Percentiles rank a stretch among this genome's conserved stretches.
Evolutionary conservation across 2,888 invertebrate genomes (phyloP).

Genomic region (Teinopalpus imperialis): DNA sequence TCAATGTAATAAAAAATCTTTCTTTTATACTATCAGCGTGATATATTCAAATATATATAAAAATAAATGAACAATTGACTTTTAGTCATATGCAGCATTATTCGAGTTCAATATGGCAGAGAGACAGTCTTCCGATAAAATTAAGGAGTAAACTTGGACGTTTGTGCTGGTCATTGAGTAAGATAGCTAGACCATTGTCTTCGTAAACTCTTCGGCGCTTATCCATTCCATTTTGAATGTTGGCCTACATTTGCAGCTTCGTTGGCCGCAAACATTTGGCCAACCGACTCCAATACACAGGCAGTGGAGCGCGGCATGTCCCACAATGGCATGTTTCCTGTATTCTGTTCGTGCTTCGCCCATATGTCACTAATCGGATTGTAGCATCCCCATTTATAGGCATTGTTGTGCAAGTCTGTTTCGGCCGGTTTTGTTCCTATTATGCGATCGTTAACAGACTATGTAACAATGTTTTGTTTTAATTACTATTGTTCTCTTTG

Average conservation of each 20-base stretch:
- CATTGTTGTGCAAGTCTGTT: slow-evolving; percentile 17
- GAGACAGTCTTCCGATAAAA: slow-evolving; percentile 4
- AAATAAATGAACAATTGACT: too few relatives aligned
- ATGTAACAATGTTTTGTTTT: background rate
- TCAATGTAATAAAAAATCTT: too few relatives aligned
- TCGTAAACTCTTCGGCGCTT: slow-evolving; percentile 14
- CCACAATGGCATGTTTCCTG: slow-evolving; percentile 47
- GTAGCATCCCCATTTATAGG: slow-evolving; percentile 11
- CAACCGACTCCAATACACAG: slow-evolving; percentile 25
- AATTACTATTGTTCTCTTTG: background rate
- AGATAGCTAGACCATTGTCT: slow-evolving; percentile 19
- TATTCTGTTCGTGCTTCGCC: slow-evolving; percentile 32
- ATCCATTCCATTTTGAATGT: slow-evolving; percentile 12
- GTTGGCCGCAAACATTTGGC: slow-evolving; percentile 22
- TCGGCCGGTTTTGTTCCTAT: background rate
- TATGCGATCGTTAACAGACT: background rate
- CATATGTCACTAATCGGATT: slow-evolving; percentile 44
- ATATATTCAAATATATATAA: too few relatives aligned
- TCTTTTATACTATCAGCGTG: too few relatives aligned
- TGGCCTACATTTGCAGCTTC: slow-evolving; percentile 21
- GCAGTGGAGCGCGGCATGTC: slow-evolving; percentile 40
- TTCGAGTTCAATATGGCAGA: too few relatives aligned
- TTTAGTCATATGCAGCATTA: too few relatives aligned
- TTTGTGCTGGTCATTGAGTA: slow-evolving; percentile 7
- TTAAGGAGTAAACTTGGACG: slow-evolving; percentile 10